These are phyloP conservation scores for Epiblema foenella DNA, from an alignment of 2,888 invertebrate genomes.

Conservation along the genomic window DNA sequence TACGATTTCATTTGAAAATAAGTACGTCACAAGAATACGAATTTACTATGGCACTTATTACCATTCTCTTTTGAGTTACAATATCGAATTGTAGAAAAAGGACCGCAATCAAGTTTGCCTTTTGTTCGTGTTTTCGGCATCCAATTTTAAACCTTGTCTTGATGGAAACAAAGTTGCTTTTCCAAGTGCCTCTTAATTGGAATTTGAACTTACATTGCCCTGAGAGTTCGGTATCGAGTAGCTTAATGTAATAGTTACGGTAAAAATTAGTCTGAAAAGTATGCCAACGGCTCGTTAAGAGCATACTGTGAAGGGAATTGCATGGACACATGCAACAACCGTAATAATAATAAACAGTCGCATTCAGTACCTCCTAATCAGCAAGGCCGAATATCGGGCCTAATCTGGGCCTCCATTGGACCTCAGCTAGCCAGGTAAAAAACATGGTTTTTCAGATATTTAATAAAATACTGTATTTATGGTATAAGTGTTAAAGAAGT, in stretches of 20 bases:
- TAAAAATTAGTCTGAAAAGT: slow-evolving; percentile 13
- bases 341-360: too few species aligned
- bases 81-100: not conserved
- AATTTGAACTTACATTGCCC: not conserved
- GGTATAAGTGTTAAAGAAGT: too few species aligned
- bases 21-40: not conserved
- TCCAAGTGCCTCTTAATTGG: not conserved
- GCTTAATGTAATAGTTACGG: slow-evolving; percentile 17
- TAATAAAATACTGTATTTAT: too few species aligned
- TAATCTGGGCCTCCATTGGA: too few species aligned
- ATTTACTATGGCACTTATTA: not conserved
- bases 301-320: slow-evolving; percentile 1
- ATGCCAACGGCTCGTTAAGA: slow-evolving; percentile 9
- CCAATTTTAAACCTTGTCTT: not conserved
- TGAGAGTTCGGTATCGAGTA: not conserved
- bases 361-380: too few species aligned
- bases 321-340: slow-evolving; percentile 6
- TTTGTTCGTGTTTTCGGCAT: not conserved
- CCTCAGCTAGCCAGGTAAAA: too few species aligned
- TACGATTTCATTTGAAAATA: not conserved
- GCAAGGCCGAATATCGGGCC: too few species aligned
- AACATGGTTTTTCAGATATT: too few species aligned
- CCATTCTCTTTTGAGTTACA: not conserved
- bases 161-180: not conserved
- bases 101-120: slow-evolving; percentile 16